phyloP scores from a whole-genome alignment of 2,888 invertebrate species.

The Idaea straminata region DNA sequence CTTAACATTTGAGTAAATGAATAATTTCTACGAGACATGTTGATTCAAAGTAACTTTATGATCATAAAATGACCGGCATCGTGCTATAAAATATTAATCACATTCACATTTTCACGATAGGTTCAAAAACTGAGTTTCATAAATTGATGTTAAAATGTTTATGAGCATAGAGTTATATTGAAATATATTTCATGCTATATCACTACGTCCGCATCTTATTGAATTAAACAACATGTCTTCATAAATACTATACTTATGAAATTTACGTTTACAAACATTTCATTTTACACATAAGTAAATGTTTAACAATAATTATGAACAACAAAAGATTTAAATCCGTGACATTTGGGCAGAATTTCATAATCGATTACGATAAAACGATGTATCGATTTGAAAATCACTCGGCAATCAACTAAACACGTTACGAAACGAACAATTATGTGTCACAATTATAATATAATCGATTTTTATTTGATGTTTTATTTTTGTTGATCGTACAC shows the following conservation, averaged over 20 bases:
- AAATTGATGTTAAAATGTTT: not conserved
- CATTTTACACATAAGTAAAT: constrained; percentile 14
- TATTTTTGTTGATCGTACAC: constrained; percentile 54
- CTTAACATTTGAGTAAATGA: not conserved
- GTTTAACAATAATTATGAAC: constrained; percentile 43
- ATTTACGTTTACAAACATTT: constrained; percentile 3
- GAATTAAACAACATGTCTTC: not conserved
- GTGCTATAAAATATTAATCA: not conserved
- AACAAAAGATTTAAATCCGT: constrained; percentile 52
- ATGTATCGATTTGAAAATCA: constrained; percentile 45
- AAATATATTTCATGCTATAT: not conserved
- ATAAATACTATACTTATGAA: not conserved
- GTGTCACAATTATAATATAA: constrained; percentile 46
- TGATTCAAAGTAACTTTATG: not conserved
- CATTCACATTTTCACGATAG: not conserved
- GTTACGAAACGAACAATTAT: constrained; percentile 45
- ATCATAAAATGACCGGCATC: not conserved
- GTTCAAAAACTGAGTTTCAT: not conserved
- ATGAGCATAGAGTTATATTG: not conserved
- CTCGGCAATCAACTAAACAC: constrained; percentile 48
- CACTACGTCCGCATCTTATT: not conserved
- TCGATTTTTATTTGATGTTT: constrained; percentile 36
- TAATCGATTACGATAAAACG: constrained; percentile 52
- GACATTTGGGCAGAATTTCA: constrained; percentile 61
- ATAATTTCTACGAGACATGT: not conserved